Conservation (phyloP, 2,113 vertebrate species). For the Onychorhynchus coronatus region DNA sequence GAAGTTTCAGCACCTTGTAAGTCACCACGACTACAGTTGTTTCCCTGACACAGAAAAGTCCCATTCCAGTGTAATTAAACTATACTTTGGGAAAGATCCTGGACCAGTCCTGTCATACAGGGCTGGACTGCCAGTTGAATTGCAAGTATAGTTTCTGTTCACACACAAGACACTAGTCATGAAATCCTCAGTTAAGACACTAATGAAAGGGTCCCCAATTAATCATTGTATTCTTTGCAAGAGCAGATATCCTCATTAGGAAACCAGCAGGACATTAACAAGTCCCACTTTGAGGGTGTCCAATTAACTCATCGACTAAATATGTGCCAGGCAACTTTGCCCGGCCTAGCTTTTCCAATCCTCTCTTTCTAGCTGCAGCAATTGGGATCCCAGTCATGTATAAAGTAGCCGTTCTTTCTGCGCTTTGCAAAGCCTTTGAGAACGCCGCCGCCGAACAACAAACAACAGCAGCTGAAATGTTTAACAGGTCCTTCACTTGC, state of each 20-base stretch:
- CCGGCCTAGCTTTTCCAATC: not conserved
- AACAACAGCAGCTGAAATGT: not conserved
- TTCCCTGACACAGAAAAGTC: not conserved
- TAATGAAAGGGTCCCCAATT: slow-evolving; percentile 18
- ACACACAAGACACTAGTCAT: not conserved
- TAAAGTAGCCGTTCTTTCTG: not conserved
- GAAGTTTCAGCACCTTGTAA: not conserved
- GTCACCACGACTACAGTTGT: not conserved
- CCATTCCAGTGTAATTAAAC: not conserved
- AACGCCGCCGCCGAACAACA: not conserved
- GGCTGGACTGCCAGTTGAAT: not conserved
- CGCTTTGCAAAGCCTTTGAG: not conserved
- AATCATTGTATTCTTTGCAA: slow-evolving; percentile 13
- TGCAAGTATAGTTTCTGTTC: not conserved
- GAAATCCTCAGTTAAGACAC: slow-evolving; percentile 30
- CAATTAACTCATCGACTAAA: slow-evolving; percentile 45
- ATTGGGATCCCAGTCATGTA: not conserved
- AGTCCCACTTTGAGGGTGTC: not conserved
- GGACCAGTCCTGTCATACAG: not conserved
- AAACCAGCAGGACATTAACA: not conserved
- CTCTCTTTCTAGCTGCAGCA: not conserved
- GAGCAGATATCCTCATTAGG: slow-evolving; percentile 44
- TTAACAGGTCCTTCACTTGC: not conserved
- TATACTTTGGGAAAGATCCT: not conserved
- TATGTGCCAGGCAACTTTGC: not conserved